Base-by-base conservation (phyloP, 2,888 invertebrate genomes). In the Leucania comma region DNA sequence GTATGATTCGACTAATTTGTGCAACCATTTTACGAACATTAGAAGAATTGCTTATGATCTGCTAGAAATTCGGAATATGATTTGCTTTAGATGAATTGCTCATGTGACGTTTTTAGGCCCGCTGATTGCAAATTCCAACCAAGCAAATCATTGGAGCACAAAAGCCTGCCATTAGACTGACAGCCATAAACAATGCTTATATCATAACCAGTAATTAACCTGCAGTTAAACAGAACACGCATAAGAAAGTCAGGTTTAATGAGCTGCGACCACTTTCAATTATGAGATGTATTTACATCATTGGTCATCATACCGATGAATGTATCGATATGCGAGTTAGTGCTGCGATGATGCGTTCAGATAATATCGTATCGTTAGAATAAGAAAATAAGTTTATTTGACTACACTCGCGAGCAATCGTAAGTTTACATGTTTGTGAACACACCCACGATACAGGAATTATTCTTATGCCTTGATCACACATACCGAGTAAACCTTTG, bases 201-300 rank as follows among this genome's bases (percentile, higher is more conserved):
- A 72, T 65, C 64, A 70, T 72, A 70, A 80, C 22, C 59, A 26
- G 29, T 66, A 68, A 81, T 81, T 84, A 83, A 17, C 17, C n/a
- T 22, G 32, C 32, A 48, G 66, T 58, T 72, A 58, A 78, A 67
- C 71, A 64, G 82, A 78, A 74, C 78, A 68, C 24, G 53, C 70
- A 22, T 68, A 69, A 38, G 78, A 81, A 81, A 82, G 84, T 72
- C 56, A 42, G 51, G 63, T 35, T 70, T 70, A 82, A 84, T 81
- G 82, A 84, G 69, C 60, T 68, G 78, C 26, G 32, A 63, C 72
- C 51, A 81, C 82, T 82, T 84, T 84, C 84, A 26, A 74, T 84
- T 74, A 68, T 38, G 62, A 67, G 63, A 65, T 68, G n/a, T 56
- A 51, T 20, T 38, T 62, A 29, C 56, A 50, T 56, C 58, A 78